Percentiles rank a stretch among this genome's conserved stretches.
These are phyloP conservation scores for Epinotia bilunana DNA, from an alignment of 2,888 invertebrate species.

Conservation along the genomic window DNA sequence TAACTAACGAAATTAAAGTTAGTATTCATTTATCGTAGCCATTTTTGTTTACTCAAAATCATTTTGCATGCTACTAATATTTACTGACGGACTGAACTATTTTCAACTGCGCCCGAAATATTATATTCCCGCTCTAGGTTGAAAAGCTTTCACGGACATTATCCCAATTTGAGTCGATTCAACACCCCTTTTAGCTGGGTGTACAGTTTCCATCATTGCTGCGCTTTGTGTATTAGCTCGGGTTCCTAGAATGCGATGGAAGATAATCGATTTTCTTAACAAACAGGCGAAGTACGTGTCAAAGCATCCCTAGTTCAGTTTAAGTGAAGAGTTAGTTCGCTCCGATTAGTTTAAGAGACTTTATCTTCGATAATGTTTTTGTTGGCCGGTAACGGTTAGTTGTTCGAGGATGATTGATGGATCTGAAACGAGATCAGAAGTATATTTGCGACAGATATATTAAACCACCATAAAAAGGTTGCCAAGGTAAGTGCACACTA, in stretches of 20 bases:
- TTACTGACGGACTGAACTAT: neutral
- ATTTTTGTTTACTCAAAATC: neutral
- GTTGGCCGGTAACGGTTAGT: neutral
- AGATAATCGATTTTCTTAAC: conserved; percentile 27
- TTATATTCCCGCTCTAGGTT: conserved; percentile 22
- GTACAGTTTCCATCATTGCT: conserved; percentile 29
- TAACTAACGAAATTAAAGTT: neutral
- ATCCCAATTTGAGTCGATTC: conserved; percentile 23
- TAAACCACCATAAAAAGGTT: neutral
- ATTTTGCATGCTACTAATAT: neutral
- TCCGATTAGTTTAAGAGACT: neutral
- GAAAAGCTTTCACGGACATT: conserved; percentile 30
- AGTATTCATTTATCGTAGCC: neutral
- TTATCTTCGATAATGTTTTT: neutral
- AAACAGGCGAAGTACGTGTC: conserved; percentile 3
- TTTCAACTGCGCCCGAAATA: conserved; percentile 16
- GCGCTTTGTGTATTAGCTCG: conserved; percentile 23
- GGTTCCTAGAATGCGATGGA: conserved; percentile 14
- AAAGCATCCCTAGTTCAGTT: neutral
- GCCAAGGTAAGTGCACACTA: neutral
- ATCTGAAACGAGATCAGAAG: neutral
- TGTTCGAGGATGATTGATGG: neutral
- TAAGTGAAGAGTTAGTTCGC: neutral
- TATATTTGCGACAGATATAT: neutral
- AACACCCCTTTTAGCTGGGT: conserved; percentile 32